phyloP scores from a whole-genome alignment of 2,888 invertebrate species.

The Selenia dentaria region DNA sequence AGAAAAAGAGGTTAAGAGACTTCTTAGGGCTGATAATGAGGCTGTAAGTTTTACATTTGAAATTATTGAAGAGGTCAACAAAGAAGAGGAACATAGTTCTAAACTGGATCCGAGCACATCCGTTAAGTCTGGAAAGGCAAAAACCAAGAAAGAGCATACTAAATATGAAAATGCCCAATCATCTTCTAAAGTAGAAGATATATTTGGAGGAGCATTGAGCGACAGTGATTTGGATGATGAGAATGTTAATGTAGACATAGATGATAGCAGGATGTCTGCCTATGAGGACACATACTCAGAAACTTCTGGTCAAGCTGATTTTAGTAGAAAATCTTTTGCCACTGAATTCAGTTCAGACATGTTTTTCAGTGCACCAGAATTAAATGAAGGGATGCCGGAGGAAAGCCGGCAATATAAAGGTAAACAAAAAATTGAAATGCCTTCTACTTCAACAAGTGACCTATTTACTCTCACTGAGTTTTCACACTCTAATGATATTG shows the following conservation, averaged over 20 bases:
- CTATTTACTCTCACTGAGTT: slow-evolving; percentile 17
- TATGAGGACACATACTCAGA: slow-evolving; percentile 91
- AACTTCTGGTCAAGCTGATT: slow-evolving; percentile 62
- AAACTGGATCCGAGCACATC: slow-evolving; percentile 55
- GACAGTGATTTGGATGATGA: slow-evolving; percentile 94
- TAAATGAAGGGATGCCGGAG: slow-evolving; percentile 44
- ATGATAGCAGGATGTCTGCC: slow-evolving; percentile 91
- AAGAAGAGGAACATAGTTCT: slow-evolving; percentile 91
- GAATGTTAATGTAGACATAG: slow-evolving; percentile 91
- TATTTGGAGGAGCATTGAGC: slow-evolving; percentile 97
- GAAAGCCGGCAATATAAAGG: slow-evolving; percentile 33
- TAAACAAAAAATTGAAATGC: slow-evolving; percentile 40
- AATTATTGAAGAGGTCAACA: slow-evolving; percentile 90
- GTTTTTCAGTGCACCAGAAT: slow-evolving; percentile 48
- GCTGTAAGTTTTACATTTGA: slow-evolving; percentile 95
- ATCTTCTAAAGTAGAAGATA: slow-evolving; percentile 85
- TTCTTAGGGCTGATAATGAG: slow-evolving; percentile 96
- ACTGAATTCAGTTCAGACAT: slow-evolving; percentile 68
- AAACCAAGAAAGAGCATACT: slow-evolving; percentile 54
- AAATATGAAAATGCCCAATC: slow-evolving; percentile 54
- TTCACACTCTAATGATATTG: slow-evolving; percentile 21
- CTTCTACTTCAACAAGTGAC: slow-evolving; percentile 28
- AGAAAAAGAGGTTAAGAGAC: slow-evolving; percentile 98
- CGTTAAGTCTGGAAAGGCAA: slow-evolving; percentile 72
- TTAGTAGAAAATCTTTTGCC: slow-evolving; percentile 50